Evolutionary conservation across 1,140 invertebrate species (phyloP), one percentile per base, ranked within the genome.

Genomic region (Cyclina sinensis): DNA sequence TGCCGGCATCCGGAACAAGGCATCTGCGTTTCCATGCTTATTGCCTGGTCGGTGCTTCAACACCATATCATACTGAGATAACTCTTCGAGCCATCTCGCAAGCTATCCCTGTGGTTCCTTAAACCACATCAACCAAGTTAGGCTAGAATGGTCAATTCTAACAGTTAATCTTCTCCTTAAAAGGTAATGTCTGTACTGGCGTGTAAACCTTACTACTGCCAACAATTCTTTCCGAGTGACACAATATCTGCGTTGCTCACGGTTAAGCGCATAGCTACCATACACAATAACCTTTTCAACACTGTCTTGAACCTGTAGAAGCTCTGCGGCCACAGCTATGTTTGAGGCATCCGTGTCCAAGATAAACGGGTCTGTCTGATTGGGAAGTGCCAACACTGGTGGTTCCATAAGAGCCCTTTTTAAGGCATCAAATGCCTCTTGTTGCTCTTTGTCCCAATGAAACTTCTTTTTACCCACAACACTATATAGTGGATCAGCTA

Each of bases 391-490:
- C 32, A 91, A 76, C 16, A 89, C 78, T 16, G 90, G 90, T 39
- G 90, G 39, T 51, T 70, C 43, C 4, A 57, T 65, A 0, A 92
- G 27, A 24, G 59, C 59, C 5, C 62, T n/a, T 51, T 91, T 92
- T 14, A 90, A 48, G 30, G 24, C 39, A 16, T 88, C 43, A 54
- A 91, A 91, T 46, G 83, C 57, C 27, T 62, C 37, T 54, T 85
- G 68, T 11, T 87, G 70, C 5, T 80, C 82, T 16, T 48, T 43
- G 14, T 35, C 54, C 91, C 90, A 92, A n/a, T 57, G 24, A 57
- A 92, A 91, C 21, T 9, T n/a, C 51, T 83, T 68, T 74, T 91
- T 91, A 14, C 76, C 83, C 32, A 68, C 78, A 0, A 92, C 39
- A 16, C 80, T 65, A 57, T 90, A 90, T 24, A 92, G 54, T 30